Conservation (phyloP, 2,113 vertebrate genomes). For the Cercopithecus mona region DNA sequence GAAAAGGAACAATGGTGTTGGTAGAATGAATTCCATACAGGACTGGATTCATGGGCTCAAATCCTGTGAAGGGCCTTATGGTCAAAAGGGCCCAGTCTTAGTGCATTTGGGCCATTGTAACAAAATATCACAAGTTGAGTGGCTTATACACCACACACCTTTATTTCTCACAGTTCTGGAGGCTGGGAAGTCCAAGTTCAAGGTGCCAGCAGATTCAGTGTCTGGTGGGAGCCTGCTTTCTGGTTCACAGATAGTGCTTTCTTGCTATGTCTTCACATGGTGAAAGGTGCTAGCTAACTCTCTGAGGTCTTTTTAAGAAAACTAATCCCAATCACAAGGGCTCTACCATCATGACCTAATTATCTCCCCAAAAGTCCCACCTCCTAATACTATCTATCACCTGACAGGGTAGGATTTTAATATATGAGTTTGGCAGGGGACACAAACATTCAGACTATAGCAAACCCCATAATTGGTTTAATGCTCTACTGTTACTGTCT, state of each 20-base stretch:
- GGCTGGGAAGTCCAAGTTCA: background rate
- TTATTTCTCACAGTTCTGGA: background rate
- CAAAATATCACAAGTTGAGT: background rate
- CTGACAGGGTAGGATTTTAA: background rate
- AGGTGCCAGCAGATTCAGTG: too few species aligned
- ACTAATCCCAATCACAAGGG: too few species aligned
- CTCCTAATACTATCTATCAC: too few species aligned
- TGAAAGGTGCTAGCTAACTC: too few species aligned
- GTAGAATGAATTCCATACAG: background rate
- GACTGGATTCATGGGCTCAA: too few species aligned
- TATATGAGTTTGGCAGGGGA: background rate
- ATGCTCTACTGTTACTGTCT: too few species aligned
- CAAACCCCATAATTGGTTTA: background rate
- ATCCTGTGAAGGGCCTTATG: rapidly evolving
- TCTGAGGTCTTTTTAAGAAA: too few species aligned
- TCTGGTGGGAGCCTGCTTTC: rapidly evolving
- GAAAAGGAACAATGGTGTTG: background rate
- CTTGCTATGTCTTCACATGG: too few species aligned
- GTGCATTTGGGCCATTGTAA: background rate
- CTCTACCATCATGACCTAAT: too few species aligned
- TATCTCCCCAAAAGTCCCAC: too few species aligned
- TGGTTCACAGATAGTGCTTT: too few species aligned
- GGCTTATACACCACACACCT: background rate
- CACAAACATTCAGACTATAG: background rate
- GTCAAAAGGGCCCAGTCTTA: background rate